Evolutionary conservation across 1,140 invertebrate genomes (phyloP).

Genomic region (Tetragonula clypearis): DNA sequence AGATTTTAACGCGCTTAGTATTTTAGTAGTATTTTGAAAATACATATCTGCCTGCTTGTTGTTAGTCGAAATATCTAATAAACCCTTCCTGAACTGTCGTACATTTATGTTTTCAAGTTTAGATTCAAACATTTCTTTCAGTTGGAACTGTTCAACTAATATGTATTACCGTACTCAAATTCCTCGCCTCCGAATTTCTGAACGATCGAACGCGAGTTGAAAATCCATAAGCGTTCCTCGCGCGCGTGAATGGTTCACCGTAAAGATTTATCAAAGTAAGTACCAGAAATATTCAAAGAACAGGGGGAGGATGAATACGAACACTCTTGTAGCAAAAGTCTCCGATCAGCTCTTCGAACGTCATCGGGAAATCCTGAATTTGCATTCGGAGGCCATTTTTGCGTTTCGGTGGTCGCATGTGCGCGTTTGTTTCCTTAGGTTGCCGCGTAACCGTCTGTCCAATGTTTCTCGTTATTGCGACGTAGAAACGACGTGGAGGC

Average conservation of each 20-base stretch:
- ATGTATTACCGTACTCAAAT: too few species aligned
- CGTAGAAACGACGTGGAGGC: neutral
- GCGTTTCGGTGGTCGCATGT: neutral
- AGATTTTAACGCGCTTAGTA: neutral
- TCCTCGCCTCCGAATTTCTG: neutral
- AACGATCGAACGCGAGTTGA: neutral
- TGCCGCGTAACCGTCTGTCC: neutral
- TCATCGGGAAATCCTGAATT: neutral
- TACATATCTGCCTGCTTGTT: neutral
- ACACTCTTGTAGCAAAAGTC: neutral
- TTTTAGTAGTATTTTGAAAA: neutral
- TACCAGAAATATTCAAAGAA: neutral
- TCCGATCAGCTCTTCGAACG: too few species aligned
- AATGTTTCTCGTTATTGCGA: neutral
- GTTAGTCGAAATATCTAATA: neutral
- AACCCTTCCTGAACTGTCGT: neutral
- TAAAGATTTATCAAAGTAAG: neutral
- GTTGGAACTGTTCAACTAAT: too few species aligned
- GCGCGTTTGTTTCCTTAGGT: slow-evolving; percentile 1
- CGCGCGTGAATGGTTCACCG: neutral
- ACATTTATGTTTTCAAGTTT: neutral
- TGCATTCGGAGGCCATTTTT: neutral
- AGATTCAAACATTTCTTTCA: neutral
- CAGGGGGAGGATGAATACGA: neutral
- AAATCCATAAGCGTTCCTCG: neutral